A percentile compares a stretch with the other conserved stretches of the same genome.
Conservation (phyloP, 2,797 vertebrate species). For the Lepilemur ruficaudatus region DNA sequence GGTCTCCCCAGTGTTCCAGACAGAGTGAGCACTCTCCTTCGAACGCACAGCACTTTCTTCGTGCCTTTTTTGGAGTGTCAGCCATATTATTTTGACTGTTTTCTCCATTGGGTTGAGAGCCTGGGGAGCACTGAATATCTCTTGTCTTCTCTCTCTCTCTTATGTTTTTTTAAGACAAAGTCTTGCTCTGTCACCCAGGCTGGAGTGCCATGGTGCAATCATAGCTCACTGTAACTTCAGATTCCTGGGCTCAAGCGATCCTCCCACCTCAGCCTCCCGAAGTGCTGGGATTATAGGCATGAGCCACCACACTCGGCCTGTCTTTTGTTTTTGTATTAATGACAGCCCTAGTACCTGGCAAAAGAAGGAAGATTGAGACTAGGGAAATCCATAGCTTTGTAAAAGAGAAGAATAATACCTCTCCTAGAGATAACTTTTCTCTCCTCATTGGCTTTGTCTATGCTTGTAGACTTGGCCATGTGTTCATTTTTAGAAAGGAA, state of each 20-base stretch:
- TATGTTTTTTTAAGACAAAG: background rate
- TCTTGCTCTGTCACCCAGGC: background rate
- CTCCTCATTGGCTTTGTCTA: background rate
- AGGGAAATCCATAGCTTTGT: background rate
- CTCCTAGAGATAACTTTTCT: background rate
- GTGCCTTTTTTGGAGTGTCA: background rate
- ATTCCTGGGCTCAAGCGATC: background rate
- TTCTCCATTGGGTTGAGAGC: background rate
- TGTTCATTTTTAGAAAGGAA: background rate
- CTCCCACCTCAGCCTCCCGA: background rate
- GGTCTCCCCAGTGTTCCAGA: background rate
- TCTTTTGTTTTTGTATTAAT: background rate
- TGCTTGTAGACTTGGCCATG: background rate
- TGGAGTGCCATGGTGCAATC: background rate
- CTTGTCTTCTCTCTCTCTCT: no score
- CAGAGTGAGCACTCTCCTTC: background rate
- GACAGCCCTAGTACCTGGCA: background rate
- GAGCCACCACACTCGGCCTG: background rate
- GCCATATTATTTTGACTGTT: background rate
- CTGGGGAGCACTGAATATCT: background rate
- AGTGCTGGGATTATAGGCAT: background rate
- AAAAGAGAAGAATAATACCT: background rate
- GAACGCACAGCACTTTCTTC: background rate
- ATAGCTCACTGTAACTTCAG: background rate
- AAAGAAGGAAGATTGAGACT: background rate